Percentiles rank a stretch among this genome's conserved stretches.
Conservation (phyloP, 1,140 invertebrate species). For the Halictus rubicundus region DNA sequence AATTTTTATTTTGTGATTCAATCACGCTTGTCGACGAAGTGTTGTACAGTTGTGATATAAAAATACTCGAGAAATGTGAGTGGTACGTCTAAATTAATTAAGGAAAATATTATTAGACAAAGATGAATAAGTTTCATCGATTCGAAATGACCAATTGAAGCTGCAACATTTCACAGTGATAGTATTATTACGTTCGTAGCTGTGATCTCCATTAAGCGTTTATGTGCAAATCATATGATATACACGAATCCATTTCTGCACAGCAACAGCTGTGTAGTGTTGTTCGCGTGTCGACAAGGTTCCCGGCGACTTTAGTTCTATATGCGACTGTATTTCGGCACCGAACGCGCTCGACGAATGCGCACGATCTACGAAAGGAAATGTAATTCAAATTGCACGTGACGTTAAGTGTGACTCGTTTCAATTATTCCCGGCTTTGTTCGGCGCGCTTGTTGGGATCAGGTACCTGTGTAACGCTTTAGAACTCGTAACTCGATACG, state of each 20-base stretch:
- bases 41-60: too few species aligned
- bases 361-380: background rate
- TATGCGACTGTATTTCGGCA: conserved; percentile 41
- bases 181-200: background rate
- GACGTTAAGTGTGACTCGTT: conserved; percentile 15
- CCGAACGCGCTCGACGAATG: conserved; percentile 32
- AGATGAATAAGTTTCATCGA: too few species aligned
- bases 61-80: too few species aligned
- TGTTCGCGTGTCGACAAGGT: conserved; percentile 52
- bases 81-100: too few species aligned
- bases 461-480: background rate
- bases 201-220: background rate
- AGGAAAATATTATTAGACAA: too few species aligned
- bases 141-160: background rate
- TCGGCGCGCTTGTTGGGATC: background rate
- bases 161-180: background rate
- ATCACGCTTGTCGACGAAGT: too few species aligned
- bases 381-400: conserved; percentile 26
- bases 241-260: conserved; percentile 43
- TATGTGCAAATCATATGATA: conserved; percentile 45
- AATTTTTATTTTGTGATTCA: too few species aligned
- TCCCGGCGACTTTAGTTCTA: conserved; percentile 43
- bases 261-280: conserved; percentile 18
- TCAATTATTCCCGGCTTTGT: conserved; percentile 2
- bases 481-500: conserved; percentile 1